A percentile compares a stretch with the other conserved stretches of the same genome.
phyloP scores from a whole-genome alignment of 1,140 invertebrate genomes.

The Drosophila parvula region DNA sequence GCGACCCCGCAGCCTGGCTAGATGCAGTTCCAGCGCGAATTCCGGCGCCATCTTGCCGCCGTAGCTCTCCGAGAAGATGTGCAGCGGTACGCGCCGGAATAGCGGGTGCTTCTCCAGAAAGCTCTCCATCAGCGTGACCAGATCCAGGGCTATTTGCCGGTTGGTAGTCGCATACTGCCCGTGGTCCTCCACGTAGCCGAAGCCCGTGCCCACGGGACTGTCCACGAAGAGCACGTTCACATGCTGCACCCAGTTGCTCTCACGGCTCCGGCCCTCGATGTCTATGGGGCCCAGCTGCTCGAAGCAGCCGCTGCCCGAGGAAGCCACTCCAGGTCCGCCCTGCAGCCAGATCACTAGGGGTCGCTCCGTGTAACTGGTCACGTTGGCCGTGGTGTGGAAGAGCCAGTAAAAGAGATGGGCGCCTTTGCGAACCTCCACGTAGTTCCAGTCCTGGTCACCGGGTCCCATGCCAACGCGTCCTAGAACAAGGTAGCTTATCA shows the following conservation, averaged over 20 bases:
- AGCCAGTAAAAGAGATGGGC: constrained; percentile 94
- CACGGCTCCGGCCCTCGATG: constrained; percentile 87
- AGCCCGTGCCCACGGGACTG: constrained; percentile 95
- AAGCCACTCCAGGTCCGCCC: constrained; percentile 90
- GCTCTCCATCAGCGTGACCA: constrained; percentile 88
- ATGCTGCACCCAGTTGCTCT: constrained; percentile 90
- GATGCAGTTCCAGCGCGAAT: constrained; percentile 86
- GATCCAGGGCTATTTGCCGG: constrained; percentile 90
- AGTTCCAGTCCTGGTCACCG: constrained; percentile 89
- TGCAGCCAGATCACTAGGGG: constrained; percentile 93
- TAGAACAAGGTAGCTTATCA: constrained; percentile 3
- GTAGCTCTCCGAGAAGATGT: constrained; percentile 94
- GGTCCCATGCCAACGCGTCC: constrained; percentile 84
- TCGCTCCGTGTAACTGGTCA: constrained; percentile 86
- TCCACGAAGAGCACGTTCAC: constrained; percentile 94
- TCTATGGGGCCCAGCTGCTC: constrained; percentile 90
- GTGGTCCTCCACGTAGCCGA: constrained; percentile 89
- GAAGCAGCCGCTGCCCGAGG: constrained; percentile 92
- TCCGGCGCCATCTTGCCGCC: constrained; percentile 96
- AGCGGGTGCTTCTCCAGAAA: constrained; percentile 87
- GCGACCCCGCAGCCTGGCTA: constrained; percentile 87
- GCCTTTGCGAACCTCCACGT: constrained; percentile 87
- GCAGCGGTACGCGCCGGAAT: constrained; percentile 89
- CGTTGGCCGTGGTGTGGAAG: constrained; percentile 88
- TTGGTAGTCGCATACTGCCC: constrained; percentile 87